Conservation (phyloP, 1,140 invertebrate species). For the Megalonaias nervosa region DNA sequence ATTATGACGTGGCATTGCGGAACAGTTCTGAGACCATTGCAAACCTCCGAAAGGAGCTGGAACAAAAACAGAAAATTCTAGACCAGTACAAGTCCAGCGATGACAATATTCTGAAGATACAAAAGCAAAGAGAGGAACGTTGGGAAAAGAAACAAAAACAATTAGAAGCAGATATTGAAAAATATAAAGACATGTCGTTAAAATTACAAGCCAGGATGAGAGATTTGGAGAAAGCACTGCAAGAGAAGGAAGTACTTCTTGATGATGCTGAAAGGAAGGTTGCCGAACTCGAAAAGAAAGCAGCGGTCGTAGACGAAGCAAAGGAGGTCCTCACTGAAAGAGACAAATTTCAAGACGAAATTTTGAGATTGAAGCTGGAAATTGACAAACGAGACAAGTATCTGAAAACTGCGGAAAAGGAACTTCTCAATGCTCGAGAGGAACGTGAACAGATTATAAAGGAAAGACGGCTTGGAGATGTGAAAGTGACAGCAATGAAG, state of each 20-base stretch:
- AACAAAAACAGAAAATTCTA: slow-evolving; percentile 43
- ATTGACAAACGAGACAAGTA: slow-evolving; percentile 38
- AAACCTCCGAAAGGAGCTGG: slow-evolving; percentile 40
- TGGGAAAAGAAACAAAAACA: slow-evolving; percentile 43
- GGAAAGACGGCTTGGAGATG: slow-evolving; percentile 23
- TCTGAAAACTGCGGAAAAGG: slow-evolving; percentile 20
- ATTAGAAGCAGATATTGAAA: slow-evolving; percentile 35
- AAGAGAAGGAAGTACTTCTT: slow-evolving; percentile 29
- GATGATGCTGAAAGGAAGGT: slow-evolving; percentile 28
- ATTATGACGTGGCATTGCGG: slow-evolving; percentile 32
- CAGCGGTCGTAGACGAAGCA: slow-evolving; percentile 23
- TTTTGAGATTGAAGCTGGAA: slow-evolving; percentile 41
- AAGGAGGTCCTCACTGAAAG: slow-evolving; percentile 27
- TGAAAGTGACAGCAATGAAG: slow-evolving; percentile 19
- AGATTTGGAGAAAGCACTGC: slow-evolving; percentile 26
- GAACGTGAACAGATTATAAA: slow-evolving; percentile 22
- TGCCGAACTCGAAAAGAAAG: slow-evolving; percentile 31
- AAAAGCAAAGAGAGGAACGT: slow-evolving; percentile 44
- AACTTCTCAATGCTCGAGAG: slow-evolving; percentile 8
- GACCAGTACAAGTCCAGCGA: slow-evolving; percentile 45
- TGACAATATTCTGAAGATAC: slow-evolving; percentile 33
- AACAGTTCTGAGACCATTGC: slow-evolving; percentile 31
- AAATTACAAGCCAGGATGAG: slow-evolving; percentile 17
- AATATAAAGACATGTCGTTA: slow-evolving; percentile 24
- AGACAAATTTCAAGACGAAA: slow-evolving; percentile 36